These are phyloP conservation scores for Agrypnia vestita DNA, from an alignment of 1,140 invertebrate species.

Conservation along the genomic window DNA sequence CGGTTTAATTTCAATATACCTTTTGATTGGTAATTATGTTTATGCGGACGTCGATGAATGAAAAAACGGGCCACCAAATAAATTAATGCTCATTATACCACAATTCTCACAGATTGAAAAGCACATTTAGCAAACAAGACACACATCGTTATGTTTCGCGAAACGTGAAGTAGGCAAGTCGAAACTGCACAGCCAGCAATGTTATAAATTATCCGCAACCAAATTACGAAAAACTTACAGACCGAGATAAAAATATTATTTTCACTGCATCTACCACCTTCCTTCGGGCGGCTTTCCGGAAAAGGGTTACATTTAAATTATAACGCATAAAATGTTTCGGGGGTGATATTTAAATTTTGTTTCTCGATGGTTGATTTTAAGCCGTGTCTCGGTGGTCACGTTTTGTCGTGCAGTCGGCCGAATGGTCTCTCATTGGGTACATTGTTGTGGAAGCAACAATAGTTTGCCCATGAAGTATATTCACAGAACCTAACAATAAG, in stretches of 20 bases:
- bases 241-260: no score
- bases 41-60: no score
- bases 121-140: neutral
- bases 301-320: neutral
- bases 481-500: conserved; percentile 18
- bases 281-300: neutral
- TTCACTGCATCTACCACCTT: no score
- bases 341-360: neutral
- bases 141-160: neutral
- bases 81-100: neutral
- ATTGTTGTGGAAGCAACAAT: conserved; percentile 33
- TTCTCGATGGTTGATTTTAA: conserved; percentile 8
- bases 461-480: conserved; percentile 34
- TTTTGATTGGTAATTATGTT: no score
- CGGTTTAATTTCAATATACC: no score
- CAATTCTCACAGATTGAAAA: conserved; percentile 17
- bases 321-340: neutral
- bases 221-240: conserved; percentile 13
- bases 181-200: neutral
- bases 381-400: neutral
- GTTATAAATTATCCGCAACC: conserved; percentile 5
- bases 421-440: conserved; percentile 18
- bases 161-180: neutral
- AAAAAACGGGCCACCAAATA: no score
- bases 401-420: conserved; percentile 10